These are phyloP conservation scores for Pachliopta kotzebuea DNA, from an alignment of 2,888 invertebrate species.

Conservation along the genomic window DNA sequence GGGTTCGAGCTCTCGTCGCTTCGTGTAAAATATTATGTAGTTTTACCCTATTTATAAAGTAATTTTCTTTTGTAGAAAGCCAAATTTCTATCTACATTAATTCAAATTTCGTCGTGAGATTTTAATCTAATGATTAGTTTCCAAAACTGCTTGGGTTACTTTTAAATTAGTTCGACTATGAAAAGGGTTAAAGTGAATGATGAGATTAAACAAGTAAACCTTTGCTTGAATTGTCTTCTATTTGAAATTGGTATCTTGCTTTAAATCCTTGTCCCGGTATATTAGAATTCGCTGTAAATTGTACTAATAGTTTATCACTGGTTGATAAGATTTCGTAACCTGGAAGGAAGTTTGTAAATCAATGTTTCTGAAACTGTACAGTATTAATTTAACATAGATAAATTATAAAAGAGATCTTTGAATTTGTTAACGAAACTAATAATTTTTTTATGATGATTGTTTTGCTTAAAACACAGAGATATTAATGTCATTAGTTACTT, in stretches of 20 bases:
- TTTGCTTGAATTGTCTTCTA: constrained; percentile 74
- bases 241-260: constrained; percentile 86
- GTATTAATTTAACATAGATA: background rate
- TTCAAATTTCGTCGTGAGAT: no score
- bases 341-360: constrained; percentile 33
- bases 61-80: no score
- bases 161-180: background rate
- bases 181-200: background rate
- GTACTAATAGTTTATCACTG: constrained; percentile 88
- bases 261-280: constrained; percentile 89
- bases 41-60: no score
- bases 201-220: constrained; percentile 69
- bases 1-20: no score
- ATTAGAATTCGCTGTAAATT: constrained; percentile 91
- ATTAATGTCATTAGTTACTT: no score
- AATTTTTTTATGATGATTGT: no score
- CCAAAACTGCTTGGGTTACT: background rate
- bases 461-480: no score
- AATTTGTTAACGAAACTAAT: no score
- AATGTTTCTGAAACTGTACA: background rate
- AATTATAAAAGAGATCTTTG: no score
- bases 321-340: constrained; percentile 90
- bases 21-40: no score
- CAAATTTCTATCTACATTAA: no score
- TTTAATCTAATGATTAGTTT: no score